Percentiles rank a stretch among this genome's conserved stretches.
Evolutionary conservation across 1,140 invertebrate species (phyloP).

Genomic region (Aphis gossypii): DNA sequence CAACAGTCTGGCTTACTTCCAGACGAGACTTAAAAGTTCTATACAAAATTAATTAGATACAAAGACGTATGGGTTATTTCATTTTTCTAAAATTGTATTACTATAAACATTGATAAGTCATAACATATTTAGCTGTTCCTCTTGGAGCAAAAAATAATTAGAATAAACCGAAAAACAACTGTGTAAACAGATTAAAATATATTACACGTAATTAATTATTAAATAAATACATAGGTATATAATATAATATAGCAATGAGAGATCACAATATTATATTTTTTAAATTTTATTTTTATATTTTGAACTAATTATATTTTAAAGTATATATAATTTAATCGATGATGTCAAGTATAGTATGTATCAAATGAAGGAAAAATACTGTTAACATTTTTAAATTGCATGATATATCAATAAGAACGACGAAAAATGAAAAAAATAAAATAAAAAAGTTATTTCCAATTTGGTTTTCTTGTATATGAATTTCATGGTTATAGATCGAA

Average conservation of each 20-base stretch:
- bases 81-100: conserved; percentile 8
- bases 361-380: not conserved
- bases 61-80: not conserved
- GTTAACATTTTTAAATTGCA: not conserved
- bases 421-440: not conserved
- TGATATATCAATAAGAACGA: not conserved
- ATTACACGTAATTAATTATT: not conserved
- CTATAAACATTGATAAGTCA: not conserved
- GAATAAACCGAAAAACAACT: not conserved
- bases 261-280: not conserved
- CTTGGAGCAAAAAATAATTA: not conserved
- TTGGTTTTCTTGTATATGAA: not conserved
- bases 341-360: not conserved
- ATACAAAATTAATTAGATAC: not conserved
- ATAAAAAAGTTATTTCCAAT: not conserved
- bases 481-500: not conserved
- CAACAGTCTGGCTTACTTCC: not conserved
- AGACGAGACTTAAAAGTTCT: not conserved
- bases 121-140: not conserved
- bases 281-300: not conserved
- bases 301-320: not conserved
- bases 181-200: not conserved
- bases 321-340: not conserved
- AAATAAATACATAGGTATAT: not conserved
- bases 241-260: not conserved